These are phyloP conservation scores for Gambusia affinis DNA, from an alignment of 2,113 vertebrate genomes.

Conservation along the genomic window DNA sequence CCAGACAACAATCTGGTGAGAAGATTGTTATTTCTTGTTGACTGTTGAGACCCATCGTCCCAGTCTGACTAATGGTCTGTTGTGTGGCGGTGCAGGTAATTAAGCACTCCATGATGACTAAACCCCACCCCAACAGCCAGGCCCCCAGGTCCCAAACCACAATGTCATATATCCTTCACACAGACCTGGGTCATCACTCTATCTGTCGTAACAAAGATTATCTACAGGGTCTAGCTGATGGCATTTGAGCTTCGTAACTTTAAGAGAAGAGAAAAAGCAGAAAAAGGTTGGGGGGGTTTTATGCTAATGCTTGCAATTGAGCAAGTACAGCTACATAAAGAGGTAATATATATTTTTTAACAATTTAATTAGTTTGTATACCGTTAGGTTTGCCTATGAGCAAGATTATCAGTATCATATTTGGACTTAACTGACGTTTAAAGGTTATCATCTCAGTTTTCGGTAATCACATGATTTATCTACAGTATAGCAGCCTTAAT, in stretches of 20 bases:
- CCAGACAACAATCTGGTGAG: constrained; percentile 40
- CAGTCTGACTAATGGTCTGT: constrained; percentile 78
- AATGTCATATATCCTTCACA: constrained; percentile 80
- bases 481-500: not conserved
- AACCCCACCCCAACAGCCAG: constrained; percentile 71
- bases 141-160: constrained; percentile 61
- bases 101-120: constrained; percentile 81
- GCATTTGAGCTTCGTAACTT: constrained; percentile 50
- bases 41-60: constrained; percentile 68
- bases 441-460: not conserved
- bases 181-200: constrained; percentile 67
- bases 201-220: constrained; percentile 58
- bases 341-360: not conserved
- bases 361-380: not conserved
- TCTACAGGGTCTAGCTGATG: constrained; percentile 60
- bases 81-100: constrained; percentile 80
- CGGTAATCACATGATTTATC: not conserved
- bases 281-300: not conserved
- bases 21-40: constrained; percentile 74
- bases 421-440: no score
- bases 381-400: not conserved
- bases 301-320: not conserved
- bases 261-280: constrained; percentile 27
- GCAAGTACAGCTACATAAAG: not conserved
- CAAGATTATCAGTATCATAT: not conserved